Percentiles rank a stretch among this genome's conserved stretches.
These are phyloP conservation scores for Lampris megalopsis DNA, from an alignment of 2,113 vertebrate genomes.

Conservation along the genomic window DNA sequence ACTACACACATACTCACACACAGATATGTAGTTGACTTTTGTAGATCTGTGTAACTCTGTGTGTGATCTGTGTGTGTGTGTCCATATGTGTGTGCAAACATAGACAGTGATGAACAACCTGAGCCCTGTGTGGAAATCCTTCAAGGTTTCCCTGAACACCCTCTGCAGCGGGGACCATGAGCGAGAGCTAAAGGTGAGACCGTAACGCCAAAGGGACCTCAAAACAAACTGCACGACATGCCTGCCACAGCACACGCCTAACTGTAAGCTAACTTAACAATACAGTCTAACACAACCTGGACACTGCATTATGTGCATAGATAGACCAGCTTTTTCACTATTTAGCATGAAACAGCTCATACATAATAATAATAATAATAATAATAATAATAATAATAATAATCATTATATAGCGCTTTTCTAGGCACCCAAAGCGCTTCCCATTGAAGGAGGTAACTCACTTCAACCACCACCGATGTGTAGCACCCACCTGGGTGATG, in stretches of 20 bases:
- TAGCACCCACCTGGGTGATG: no score
- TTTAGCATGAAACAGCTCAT: not conserved
- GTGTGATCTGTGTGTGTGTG: slow-evolving; percentile 5
- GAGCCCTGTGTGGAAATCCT: slow-evolving; percentile 97
- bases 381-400: no score
- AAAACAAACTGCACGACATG: not conserved
- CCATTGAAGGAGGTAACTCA: no score
- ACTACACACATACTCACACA: slow-evolving; percentile 25
- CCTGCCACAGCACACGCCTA: not conserved
- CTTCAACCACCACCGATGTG: no score
- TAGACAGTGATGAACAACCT: slow-evolving; percentile 98
- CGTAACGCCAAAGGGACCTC: not conserved
- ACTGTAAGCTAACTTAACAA: not conserved
- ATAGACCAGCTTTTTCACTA: not conserved
- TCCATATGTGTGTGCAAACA: slow-evolving; percentile 12
- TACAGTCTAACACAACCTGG: not conserved
- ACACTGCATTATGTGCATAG: not conserved
- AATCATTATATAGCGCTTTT: no score
- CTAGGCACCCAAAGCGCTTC: no score
- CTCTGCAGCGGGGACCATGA: slow-evolving; percentile 95
- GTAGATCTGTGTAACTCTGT: slow-evolving; percentile 8
- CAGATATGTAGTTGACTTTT: not conserved
- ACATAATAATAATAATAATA: no score
- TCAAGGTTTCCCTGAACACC: slow-evolving; percentile 98
- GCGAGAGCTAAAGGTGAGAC: slow-evolving; percentile 82